phyloP scores from a whole-genome alignment of 1,140 invertebrate species.

The Colletes gigas region DNA sequence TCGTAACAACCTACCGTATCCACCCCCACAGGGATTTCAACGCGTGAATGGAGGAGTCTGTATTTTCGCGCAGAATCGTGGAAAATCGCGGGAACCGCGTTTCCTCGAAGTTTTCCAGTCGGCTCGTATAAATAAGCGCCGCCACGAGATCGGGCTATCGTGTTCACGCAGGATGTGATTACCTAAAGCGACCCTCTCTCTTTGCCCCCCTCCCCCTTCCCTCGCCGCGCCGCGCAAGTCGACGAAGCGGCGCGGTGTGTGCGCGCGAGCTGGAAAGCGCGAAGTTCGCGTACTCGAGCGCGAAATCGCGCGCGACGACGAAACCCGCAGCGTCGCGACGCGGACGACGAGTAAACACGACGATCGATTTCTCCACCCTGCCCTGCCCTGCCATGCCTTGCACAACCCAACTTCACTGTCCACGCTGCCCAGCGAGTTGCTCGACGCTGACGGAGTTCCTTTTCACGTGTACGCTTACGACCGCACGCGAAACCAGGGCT shows the following conservation, averaged over 20 bases:
- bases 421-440: constrained; percentile 7
- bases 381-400: constrained; percentile 40
- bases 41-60: no score
- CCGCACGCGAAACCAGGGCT: no score
- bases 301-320: constrained; percentile 58
- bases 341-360: constrained; percentile 62
- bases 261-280: constrained; percentile 40
- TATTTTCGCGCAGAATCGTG: constrained; percentile 2
- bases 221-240: neutral
- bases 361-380: constrained; percentile 61
- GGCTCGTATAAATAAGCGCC: constrained; percentile 54
- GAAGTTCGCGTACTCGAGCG: constrained; percentile 63
- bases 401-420: constrained; percentile 23
- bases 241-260: neutral
- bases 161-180: constrained; percentile 57
- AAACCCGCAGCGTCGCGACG: constrained; percentile 57
- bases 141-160: constrained; percentile 56
- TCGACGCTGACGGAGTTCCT: neutral
- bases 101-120: constrained; percentile 9
- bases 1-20: no score
- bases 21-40: no score
- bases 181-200: constrained; percentile 53
- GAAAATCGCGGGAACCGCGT: constrained; percentile 14
- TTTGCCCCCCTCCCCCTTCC: constrained; percentile 1
- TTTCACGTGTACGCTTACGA: neutral